Evolutionary conservation across 2,113 vertebrate species (phyloP), one percentile per base, ranked within the genome.

Genomic region (Amphiprion ocellaris): DNA sequence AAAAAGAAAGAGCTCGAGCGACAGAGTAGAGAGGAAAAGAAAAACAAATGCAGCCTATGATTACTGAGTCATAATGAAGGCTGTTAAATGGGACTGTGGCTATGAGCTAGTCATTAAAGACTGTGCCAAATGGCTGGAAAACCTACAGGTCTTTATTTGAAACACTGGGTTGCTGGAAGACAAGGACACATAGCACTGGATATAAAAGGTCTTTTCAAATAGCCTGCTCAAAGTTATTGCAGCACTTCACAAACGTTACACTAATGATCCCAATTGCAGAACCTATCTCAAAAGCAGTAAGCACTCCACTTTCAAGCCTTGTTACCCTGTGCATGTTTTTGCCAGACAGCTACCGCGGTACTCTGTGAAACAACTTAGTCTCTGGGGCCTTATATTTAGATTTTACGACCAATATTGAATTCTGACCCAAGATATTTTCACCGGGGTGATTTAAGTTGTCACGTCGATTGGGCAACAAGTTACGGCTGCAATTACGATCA

Each of bases 351-450:
- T 69, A 84, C 61, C 21, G 11, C 63, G 47, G 80, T 21, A n/a
- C 61, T 81, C 77, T 90, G 89, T 26, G 50, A 85, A 91, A 89
- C 79, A 77, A 70, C 87, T 89, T 75, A 62, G 85, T 75, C 83
- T 77, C 82, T 11, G 52, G 73, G 63, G 78, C 58, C 53, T 91
- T 93, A 93, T 93, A 87, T 93, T 92, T 94, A 94, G 93, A 91
- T 82, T 94, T 94, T 92, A 94, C 26, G 88, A 88, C 80, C 90
- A 91, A 93, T 91, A 93, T 92, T 91, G 84, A 91, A 92, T 93
- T 93, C 82, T 83, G 79, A 86, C 84, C 78, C 41, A 53, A 58
- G 85, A 91, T 86, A 82, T 87, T 89, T 86, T 81, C 72, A 86
- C 62, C 63, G 4, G 77, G 64, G 53, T 89, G 82, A 92, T 81